Base-by-base conservation (phyloP, 1,140 invertebrate genomes). In the Dreissena polymorpha region DNA sequence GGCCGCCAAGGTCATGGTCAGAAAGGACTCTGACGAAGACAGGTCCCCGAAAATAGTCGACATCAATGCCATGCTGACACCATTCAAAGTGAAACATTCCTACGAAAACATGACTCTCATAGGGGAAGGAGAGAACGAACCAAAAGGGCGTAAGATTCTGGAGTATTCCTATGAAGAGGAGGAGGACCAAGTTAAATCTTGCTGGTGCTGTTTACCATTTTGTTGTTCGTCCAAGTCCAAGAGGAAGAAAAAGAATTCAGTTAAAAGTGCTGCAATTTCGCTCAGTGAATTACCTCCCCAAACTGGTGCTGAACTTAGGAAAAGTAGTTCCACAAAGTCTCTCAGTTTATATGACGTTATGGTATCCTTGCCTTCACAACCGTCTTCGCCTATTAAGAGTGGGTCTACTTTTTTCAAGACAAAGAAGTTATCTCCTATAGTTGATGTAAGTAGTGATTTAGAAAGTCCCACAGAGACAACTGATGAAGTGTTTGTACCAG, bases 361-460 rank as follows among this genome's bases (percentile, higher is more conserved):
- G 79, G 79, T 82, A 8, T 55, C 79, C 60, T 68, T 82, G 71
- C 79, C 79, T 67, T 82, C 79, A 18, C 79, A 82, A 57, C 79
- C 79, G 18, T 64, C 79, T 53, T 82, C 79, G 0, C 79, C 79
- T 64, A 73, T 82, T 50, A 82, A 82, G 68, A 82, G 79, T 51
- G 79, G 79, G 3, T 82, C 79, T 25, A 74, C 79, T 29, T 82
- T 82, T 82, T 82, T 82, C 79, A 82, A 82, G 74, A 82, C 79
- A 23, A 53, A 60, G 23, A 82, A 82, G 67, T 23, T 74, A 49
- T 74, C 79, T 7, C 79, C 79, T 6, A 74, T 60, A 16, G 68
- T 64, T 68, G 79, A 82, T 25, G 49, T 72, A 13, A 23, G 16
- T 18, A 69, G 64, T 13, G 60, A 51, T 70, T 50, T 67, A 8